A percentile compares a stretch with the other conserved stretches of the same genome.
phyloP scores from a whole-genome alignment of 2,888 invertebrate genomes.

The Automeris io region DNA sequence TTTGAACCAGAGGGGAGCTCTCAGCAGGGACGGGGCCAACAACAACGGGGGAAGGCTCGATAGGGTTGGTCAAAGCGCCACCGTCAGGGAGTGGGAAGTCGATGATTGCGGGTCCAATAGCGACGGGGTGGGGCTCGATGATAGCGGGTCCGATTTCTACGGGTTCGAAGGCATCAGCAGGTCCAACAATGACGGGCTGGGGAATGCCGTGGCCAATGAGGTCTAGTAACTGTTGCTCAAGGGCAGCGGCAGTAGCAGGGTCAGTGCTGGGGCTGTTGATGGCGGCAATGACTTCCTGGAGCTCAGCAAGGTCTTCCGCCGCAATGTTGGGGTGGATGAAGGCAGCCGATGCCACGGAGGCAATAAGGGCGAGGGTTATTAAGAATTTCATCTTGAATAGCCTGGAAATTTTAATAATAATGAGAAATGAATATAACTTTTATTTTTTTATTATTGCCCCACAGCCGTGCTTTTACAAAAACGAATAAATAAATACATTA shows the following conservation, averaged over 20 bases:
- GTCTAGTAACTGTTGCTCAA: slow-evolving; percentile 18
- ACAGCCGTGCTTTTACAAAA: neutral
- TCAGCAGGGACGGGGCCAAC: slow-evolving; percentile 11
- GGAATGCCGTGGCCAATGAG: slow-evolving; percentile 12
- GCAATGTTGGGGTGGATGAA: slow-evolving; percentile 20
- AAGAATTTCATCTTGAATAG: slow-evolving; percentile 50
- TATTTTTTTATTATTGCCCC: neutral
- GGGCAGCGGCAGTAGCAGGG: slow-evolving; percentile 40
- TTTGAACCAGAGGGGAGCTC: slow-evolving; percentile 29
- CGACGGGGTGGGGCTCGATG: slow-evolving; percentile 15
- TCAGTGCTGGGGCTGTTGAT: slow-evolving; percentile 47
- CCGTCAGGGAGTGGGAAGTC: slow-evolving; percentile 21
- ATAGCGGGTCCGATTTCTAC: slow-evolving; percentile 23
- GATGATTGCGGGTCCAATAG: slow-evolving; percentile 23
- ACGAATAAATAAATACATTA: neutral
- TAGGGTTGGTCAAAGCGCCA: slow-evolving; percentile 13
- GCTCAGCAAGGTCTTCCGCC: slow-evolving; percentile 20
- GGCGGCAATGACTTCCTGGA: slow-evolving; percentile 40
- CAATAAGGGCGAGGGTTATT: slow-evolving; percentile 43
- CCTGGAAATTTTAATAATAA: slow-evolving; percentile 16
- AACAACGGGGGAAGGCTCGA: slow-evolving; percentile 13
- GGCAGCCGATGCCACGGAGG: slow-evolving; percentile 42
- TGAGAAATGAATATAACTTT: neutral
- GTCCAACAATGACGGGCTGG: slow-evolving; percentile 18
- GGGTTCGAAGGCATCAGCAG: slow-evolving; percentile 12